phyloP scores from a whole-genome alignment of 2,113 vertebrate genomes.

The Hypomesus transpacificus region DNA sequence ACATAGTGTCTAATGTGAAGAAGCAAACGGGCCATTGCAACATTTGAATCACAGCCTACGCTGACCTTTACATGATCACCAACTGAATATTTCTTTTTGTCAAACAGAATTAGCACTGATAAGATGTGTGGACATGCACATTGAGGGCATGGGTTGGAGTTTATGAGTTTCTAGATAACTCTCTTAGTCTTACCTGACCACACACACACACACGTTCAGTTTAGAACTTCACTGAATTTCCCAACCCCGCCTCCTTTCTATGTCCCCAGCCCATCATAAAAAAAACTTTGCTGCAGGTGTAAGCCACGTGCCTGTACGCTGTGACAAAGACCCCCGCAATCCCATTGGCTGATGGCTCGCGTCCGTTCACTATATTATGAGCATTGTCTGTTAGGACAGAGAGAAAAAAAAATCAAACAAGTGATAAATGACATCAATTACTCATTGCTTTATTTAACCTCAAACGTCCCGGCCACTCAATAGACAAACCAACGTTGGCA shows the following conservation, averaged over 20 bases:
- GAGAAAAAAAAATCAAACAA: conserved; percentile 60
- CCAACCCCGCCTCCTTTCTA: background rate
- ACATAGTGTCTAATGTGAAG: no score
- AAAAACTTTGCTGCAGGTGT: conserved; percentile 64
- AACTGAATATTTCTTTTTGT: no score
- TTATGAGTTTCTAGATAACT: background rate
- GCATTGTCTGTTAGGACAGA: conserved; percentile 25
- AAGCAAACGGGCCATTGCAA: no score
- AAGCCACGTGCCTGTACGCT: conserved; percentile 69
- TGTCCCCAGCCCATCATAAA: conserved; percentile 2
- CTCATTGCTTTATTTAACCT: conserved; percentile 64
- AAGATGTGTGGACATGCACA: no score
- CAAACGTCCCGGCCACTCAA: conserved; percentile 48
- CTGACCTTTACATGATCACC: no score
- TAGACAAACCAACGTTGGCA: conserved; percentile 53
- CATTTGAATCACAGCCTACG: no score
- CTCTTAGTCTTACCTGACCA: background rate
- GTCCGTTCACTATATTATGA: conserved; percentile 31
- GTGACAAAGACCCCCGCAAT: conserved; percentile 48
- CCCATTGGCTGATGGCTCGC: conserved; percentile 65
- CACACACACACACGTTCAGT: background rate
- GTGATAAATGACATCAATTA: conserved; percentile 78
- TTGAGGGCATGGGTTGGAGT: no score
- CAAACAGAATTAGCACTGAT: no score
- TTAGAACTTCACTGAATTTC: background rate